Evolutionary conservation across 1,140 invertebrate genomes (phyloP).

Genomic region (Leptoteleia sp.): DNA sequence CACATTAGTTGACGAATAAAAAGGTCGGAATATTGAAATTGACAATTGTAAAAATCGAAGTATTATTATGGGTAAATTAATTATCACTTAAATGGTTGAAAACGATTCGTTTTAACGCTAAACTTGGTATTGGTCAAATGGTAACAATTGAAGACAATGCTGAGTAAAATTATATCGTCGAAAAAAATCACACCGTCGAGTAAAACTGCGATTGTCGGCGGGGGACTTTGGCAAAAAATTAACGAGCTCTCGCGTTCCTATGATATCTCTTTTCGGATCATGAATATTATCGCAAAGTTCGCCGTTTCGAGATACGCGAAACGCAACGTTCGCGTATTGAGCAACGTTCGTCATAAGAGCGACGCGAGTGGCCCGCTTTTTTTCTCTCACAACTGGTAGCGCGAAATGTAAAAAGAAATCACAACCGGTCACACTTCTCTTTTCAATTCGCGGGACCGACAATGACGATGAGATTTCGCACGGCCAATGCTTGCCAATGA

Average conservation of each 20-base stretch:
- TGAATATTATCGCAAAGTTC: constrained; percentile 59
- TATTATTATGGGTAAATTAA: too few relatives aligned
- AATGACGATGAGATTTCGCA: constrained; percentile 69
- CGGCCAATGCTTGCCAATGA: constrained; percentile 67
- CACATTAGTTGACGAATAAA: too few relatives aligned
- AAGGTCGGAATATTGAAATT: too few relatives aligned
- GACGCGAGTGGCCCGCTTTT: constrained; percentile 64
- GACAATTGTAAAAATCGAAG: too few relatives aligned
- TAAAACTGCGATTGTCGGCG: too few relatives aligned
- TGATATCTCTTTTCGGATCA: constrained; percentile 54
- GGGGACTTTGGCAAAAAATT: constrained; percentile 46
- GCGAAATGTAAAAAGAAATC: constrained; percentile 66
- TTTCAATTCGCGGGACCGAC: constrained; percentile 59
- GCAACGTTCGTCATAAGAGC: constrained; percentile 61
- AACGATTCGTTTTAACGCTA: too few relatives aligned
- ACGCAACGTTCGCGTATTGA: constrained; percentile 51
- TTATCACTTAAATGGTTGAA: too few relatives aligned
- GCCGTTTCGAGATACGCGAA: constrained; percentile 56
- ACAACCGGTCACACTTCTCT: constrained; percentile 63
- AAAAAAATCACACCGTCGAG: too few relatives aligned
- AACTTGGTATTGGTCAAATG: too few relatives aligned
- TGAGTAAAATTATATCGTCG: too few relatives aligned
- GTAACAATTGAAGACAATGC: too few relatives aligned
- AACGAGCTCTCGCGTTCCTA: constrained; percentile 50
- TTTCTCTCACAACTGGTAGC: constrained; percentile 57